These are phyloP conservation scores for Anguilla marmorata DNA, from an alignment of 2,797 vertebrate genomes.

Conservation along the genomic window DNA sequence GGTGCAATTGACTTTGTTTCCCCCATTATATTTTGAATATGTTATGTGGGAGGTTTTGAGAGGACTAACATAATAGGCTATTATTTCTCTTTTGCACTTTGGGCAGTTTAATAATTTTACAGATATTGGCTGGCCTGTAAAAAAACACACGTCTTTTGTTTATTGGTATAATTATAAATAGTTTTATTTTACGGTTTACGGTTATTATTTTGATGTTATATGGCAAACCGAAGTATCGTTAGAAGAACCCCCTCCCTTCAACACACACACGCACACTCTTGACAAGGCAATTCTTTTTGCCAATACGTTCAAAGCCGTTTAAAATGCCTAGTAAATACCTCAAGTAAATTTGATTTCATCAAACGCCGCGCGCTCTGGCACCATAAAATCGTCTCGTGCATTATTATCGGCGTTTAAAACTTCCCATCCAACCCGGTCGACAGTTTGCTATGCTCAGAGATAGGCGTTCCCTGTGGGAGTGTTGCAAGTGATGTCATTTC, in stretches of 20 bases:
- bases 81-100: not conserved
- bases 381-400: not conserved
- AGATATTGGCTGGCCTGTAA: not conserved
- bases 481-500: conserved; percentile 58
- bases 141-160: not conserved
- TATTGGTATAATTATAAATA: not conserved
- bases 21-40: not conserved
- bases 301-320: not conserved
- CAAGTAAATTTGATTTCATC: not conserved
- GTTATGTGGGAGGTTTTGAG: not conserved
- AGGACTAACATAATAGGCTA: not conserved
- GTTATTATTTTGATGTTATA: not conserved
- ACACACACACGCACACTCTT: not conserved
- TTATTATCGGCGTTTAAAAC: not conserved
- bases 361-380: not conserved
- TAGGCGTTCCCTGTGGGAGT: conserved; percentile 45
- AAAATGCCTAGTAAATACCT: not conserved
- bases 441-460: not conserved
- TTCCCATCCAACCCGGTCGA: not conserved
- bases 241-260: not conserved
- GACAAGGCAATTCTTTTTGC: not conserved
- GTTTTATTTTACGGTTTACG: not conserved
- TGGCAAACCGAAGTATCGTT: not conserved
- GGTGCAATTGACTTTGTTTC: not conserved
- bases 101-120: not conserved